phyloP scores from a whole-genome alignment of 2,888 invertebrate genomes.

The Spodoptera exigua region DNA sequence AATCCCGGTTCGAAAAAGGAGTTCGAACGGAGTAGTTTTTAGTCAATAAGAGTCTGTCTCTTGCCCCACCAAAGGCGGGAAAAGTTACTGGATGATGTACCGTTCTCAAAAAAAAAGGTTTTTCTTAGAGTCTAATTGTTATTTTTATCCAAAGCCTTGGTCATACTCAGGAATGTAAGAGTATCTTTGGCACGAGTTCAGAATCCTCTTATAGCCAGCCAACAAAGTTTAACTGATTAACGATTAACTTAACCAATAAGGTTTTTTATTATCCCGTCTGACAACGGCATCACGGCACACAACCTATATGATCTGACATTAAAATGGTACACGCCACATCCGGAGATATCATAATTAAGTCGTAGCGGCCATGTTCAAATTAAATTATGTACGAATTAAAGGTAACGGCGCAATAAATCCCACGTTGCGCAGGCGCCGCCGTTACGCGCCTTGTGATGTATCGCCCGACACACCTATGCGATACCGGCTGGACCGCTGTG shows the following conservation, averaged over 20 bases:
- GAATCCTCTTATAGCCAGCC: too few species aligned
- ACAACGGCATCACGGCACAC: slow-evolving; percentile 30
- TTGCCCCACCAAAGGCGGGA: too few species aligned
- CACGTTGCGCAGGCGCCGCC: slow-evolving; percentile 73
- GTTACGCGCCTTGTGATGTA: slow-evolving; percentile 77
- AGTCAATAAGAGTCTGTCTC: too few species aligned
- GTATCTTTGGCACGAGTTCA: too few species aligned
- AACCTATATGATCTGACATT: slow-evolving; percentile 46
- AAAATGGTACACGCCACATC: slow-evolving; percentile 60
- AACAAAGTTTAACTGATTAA: too few species aligned
- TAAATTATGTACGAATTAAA: slow-evolving; percentile 85
- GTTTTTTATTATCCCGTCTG: slow-evolving; percentile 25
- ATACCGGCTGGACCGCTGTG: slow-evolving; percentile 46
- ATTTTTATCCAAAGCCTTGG: too few species aligned
- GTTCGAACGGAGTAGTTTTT: too few species aligned
- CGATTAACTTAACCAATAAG: slow-evolving; percentile 4
- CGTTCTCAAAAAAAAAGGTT: too few species aligned
- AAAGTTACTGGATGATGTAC: too few species aligned
- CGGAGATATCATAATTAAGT: slow-evolving; percentile 83
- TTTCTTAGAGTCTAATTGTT: too few species aligned
- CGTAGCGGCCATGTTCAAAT: slow-evolving; percentile 80
- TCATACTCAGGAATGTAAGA: too few species aligned
- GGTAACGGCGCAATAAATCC: slow-evolving; percentile 79
- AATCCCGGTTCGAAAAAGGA: too few species aligned
- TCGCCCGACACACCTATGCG: slow-evolving; percentile 64